phyloP scores from a whole-genome alignment of 2,888 invertebrate genomes.

The Eristalinus sepulchralis region DNA sequence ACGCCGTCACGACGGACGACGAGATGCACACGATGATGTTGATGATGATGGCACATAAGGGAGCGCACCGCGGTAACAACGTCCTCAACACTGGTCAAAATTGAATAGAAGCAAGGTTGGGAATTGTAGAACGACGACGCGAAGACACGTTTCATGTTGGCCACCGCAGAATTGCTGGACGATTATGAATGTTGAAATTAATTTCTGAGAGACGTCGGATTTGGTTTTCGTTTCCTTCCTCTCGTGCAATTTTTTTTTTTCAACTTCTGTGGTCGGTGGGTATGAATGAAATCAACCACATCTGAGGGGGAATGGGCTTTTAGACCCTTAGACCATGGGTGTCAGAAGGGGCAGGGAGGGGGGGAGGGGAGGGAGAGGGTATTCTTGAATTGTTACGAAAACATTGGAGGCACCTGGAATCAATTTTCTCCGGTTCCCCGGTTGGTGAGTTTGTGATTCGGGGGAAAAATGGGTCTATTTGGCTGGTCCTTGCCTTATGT shows the following conservation, averaged over 20 bases:
- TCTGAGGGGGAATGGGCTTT: not conserved
- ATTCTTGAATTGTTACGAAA: no score
- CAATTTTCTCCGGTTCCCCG: not conserved
- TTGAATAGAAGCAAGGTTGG: not conserved
- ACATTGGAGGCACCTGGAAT: not conserved
- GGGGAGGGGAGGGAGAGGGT: no score
- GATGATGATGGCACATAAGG: slow-evolving; percentile 24
- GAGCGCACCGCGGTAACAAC: not conserved
- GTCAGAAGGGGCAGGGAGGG: no score
- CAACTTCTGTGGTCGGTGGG: not conserved
- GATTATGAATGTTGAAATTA: slow-evolving; percentile 53
- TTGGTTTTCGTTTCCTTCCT: not conserved
- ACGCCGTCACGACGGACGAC: not conserved
- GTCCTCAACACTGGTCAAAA: not conserved
- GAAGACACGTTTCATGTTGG: slow-evolving; percentile 42
- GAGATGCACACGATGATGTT: not conserved
- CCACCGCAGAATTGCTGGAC: slow-evolving; percentile 46
- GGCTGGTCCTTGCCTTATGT: not conserved
- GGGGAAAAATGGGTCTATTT: not conserved
- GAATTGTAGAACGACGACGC: not conserved
- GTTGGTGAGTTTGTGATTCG: not conserved
- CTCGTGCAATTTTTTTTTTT: not conserved
- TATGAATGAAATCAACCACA: slow-evolving; percentile 7
- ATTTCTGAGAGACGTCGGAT: slow-evolving; percentile 21
- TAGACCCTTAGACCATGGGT: not conserved